Conservation (phyloP, 2,888 invertebrate genomes). For the Dendrolimus pini region DNA sequence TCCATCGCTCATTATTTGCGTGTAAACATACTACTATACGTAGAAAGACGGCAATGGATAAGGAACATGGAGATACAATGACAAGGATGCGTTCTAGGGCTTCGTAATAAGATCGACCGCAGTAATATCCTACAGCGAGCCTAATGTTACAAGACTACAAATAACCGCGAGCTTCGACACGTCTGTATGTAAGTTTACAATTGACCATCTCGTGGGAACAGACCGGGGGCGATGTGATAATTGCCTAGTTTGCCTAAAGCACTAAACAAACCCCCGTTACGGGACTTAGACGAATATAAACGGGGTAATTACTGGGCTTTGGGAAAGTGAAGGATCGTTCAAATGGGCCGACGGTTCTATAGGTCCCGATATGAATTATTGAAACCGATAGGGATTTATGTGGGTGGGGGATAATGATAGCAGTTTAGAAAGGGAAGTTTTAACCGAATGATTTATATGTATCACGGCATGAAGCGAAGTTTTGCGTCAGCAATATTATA, state of each 20-base stretch:
- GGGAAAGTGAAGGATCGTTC: conserved; percentile 38
- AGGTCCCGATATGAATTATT: conserved; percentile 44
- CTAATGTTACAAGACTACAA: conserved; percentile 37
- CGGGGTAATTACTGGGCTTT: conserved; percentile 53
- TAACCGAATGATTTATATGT: conserved; percentile 27
- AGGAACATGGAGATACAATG: conserved; percentile 14
- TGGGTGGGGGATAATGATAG: conserved; percentile 40
- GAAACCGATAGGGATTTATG: conserved; percentile 39
- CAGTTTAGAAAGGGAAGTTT: conserved; percentile 16
- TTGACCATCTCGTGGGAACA: conserved; percentile 67
- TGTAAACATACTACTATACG: conserved; percentile 9
- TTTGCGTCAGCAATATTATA: too few species aligned
- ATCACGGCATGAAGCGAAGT: background rate
- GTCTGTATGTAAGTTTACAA: conserved; percentile 59
- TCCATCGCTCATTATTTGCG: conserved; percentile 8
- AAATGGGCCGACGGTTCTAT: conserved; percentile 26
- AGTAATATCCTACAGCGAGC: conserved; percentile 32
- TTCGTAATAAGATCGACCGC: conserved; percentile 53
- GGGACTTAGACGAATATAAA: conserved; percentile 43
- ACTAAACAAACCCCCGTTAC: conserved; percentile 45
- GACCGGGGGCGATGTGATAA: conserved; percentile 62
- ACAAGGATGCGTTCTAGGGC: conserved; percentile 46
- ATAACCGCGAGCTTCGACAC: conserved; percentile 56
- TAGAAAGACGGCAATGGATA: conserved; percentile 34
- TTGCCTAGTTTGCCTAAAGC: conserved; percentile 65